phyloP scores from a whole-genome alignment of 2,888 invertebrate species.

The Steinernema carpocapsae region DNA sequence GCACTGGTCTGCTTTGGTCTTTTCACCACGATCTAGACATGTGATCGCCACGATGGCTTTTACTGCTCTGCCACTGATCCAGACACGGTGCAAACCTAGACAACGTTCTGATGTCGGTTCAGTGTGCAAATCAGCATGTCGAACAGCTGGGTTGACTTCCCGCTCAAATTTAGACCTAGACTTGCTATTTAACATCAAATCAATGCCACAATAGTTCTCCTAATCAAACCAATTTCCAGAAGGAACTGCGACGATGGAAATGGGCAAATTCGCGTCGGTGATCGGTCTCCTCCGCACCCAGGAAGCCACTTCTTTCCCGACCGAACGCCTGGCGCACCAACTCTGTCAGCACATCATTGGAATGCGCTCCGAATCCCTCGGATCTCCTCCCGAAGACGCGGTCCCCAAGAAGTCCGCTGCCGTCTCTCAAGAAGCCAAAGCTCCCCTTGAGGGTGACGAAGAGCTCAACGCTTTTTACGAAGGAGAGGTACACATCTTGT shows the following conservation, averaged over 20 bases:
- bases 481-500: conserved; percentile 38
- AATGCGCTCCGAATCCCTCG: conserved; percentile 59
- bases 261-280: conserved; percentile 64
- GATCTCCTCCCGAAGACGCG: conserved; percentile 46
- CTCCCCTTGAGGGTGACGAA: conserved; percentile 40
- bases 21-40: no score
- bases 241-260: conserved; percentile 42
- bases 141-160: no score
- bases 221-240: conserved; percentile 41
- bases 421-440: not conserved
- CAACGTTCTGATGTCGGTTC: no score
- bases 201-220: not conserved
- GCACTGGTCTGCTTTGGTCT: no score
- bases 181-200: no score
- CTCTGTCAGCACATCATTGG: conserved; percentile 63
- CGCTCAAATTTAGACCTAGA: no score
- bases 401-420: conserved; percentile 9
- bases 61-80: not conserved
- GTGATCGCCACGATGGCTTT: no score
- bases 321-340: conserved; percentile 58
- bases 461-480: conserved; percentile 57
- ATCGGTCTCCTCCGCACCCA: conserved; percentile 51
- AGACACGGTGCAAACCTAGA: not conserved
- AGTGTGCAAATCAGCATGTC: no score
- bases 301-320: conserved; percentile 52